phyloP scores from a whole-genome alignment of 2,888 invertebrate species.

The Dioctria linearis region DNA sequence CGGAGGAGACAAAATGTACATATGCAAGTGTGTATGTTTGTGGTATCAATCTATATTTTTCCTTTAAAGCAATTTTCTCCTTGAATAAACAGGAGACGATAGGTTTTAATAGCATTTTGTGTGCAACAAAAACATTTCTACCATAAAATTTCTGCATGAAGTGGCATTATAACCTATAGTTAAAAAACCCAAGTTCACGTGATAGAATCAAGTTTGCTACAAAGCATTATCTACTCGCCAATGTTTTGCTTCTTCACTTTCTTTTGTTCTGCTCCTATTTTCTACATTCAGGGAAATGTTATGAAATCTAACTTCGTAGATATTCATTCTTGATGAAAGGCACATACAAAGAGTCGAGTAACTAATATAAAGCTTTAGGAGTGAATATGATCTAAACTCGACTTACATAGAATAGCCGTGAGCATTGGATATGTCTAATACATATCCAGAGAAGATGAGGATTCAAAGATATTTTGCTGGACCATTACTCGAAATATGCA shows the following conservation, averaged over 20 bases:
- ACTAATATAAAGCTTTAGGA: too few relatives aligned
- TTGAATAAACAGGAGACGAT: slow-evolving; percentile 49
- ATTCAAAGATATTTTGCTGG: too few relatives aligned
- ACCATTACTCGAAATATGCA: too few relatives aligned
- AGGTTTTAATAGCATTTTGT: slow-evolving; percentile 45
- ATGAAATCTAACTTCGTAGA: too few relatives aligned
- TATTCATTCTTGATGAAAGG: too few relatives aligned
- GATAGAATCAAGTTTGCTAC: slow-evolving; percentile 28
- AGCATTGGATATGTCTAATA: too few relatives aligned
- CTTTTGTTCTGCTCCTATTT: not conserved
- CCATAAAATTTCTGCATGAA: slow-evolving; percentile 35
- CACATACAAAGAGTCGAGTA: too few relatives aligned
- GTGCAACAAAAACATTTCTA: slow-evolving; percentile 37
- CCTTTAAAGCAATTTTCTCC: slow-evolving; percentile 49
- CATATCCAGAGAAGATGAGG: too few relatives aligned
- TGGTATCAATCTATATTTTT: slow-evolving; percentile 40
- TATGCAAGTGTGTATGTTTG: slow-evolving; percentile 3
- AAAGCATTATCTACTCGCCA: slow-evolving; percentile 11
- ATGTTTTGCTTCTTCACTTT: slow-evolving; percentile 7
- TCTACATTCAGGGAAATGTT: too few relatives aligned
- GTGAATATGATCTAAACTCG: too few relatives aligned
- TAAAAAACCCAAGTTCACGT: slow-evolving; percentile 12
- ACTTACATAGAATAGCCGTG: too few relatives aligned
- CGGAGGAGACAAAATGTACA: not conserved
- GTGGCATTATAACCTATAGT: not conserved